Evolutionary conservation across 2,113 vertebrate genomes (phyloP).

Genomic region (Poeciliopsis prolifica): DNA sequence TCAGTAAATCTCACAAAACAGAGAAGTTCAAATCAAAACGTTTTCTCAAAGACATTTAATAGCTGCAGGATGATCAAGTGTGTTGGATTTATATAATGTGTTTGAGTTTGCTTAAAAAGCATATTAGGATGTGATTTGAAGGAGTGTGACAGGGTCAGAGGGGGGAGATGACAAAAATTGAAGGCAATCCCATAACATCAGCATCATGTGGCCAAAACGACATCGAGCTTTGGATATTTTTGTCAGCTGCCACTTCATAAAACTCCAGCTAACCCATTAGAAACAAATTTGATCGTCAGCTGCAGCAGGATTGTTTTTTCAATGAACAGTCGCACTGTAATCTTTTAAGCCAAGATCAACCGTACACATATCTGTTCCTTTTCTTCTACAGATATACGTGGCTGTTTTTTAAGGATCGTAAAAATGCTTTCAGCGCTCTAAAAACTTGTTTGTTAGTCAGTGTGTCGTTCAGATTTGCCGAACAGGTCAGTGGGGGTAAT

Average conservation of each 20-base stretch:
- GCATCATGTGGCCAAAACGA: conserved; percentile 14
- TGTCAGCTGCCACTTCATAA: conserved; percentile 40
- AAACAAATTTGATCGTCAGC: conserved; percentile 48
- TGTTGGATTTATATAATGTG: conserved; percentile 33
- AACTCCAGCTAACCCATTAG: conserved; percentile 46
- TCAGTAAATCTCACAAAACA: conserved; percentile 14
- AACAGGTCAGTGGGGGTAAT: conserved; percentile 63
- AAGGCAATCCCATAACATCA: conserved; percentile 27
- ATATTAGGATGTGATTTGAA: conserved; percentile 3
- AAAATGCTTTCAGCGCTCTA: background rate
- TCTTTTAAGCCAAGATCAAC: conserved; percentile 48
- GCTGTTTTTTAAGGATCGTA: conserved; percentile 17
- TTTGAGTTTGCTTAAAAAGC: background rate
- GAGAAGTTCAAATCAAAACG: conserved; percentile 56
- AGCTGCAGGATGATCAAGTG: conserved; percentile 37
- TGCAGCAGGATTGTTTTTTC: conserved; percentile 46
- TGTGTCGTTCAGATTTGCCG: conserved; percentile 33
- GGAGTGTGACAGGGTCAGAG: conserved; percentile 4
- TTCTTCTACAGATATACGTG: conserved; percentile 9
- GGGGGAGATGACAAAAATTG: conserved; percentile 6
- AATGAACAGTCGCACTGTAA: conserved; percentile 35
- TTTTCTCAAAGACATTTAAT: conserved; percentile 48
- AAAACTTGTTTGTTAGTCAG: conserved; percentile 23
- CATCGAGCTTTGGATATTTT: conserved; percentile 39
- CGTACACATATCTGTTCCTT: conserved; percentile 17